phyloP scores from a whole-genome alignment of 2,888 invertebrate species.

The Synergus japonicus region DNA sequence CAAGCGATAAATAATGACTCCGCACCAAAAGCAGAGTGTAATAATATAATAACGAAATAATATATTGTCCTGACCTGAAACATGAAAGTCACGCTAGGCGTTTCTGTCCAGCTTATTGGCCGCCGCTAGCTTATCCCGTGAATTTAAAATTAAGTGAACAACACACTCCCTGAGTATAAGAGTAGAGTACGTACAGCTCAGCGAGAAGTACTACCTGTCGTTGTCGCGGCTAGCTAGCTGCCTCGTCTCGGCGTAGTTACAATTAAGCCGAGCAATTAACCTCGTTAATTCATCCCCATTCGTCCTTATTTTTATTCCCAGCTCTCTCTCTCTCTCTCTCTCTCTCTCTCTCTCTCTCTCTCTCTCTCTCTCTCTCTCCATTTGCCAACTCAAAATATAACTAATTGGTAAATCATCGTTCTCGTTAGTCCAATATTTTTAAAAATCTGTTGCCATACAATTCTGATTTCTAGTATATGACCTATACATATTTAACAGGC shows the following conservation, averaged over 20 bases:
- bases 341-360: conserved; percentile 22
- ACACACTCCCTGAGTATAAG: conserved; percentile 42
- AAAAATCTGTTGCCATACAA: background rate
- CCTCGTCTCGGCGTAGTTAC: conserved; percentile 35
- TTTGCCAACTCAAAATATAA: background rate
- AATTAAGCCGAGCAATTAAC: conserved; percentile 53
- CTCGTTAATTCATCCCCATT: conserved; percentile 48
- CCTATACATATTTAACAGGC: background rate
- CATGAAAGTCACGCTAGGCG: conserved; percentile 72
- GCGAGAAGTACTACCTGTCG: conserved; percentile 34
- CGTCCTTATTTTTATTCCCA: conserved; percentile 44
- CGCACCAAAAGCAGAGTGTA: conserved; percentile 55
- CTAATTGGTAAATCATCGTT: conserved; percentile 27
- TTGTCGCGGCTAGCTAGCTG: background rate
- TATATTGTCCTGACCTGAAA: conserved; percentile 74
- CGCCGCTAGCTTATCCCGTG: conserved; percentile 52
- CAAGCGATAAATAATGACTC: conserved; percentile 57
- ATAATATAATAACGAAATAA: conserved; percentile 72
- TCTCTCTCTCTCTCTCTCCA: background rate
- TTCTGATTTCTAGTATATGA: background rate
- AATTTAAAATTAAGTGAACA: conserved; percentile 48
- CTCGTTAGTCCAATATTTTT: conserved; percentile 23
- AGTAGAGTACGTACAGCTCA: background rate
- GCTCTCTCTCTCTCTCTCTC: conserved; percentile 2
- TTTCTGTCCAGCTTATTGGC: conserved; percentile 66